Evolutionary conservation across 2,888 invertebrate genomes (phyloP), one percentile per base, ranked within the genome.

Genomic region (Cistogaster globosa): DNA sequence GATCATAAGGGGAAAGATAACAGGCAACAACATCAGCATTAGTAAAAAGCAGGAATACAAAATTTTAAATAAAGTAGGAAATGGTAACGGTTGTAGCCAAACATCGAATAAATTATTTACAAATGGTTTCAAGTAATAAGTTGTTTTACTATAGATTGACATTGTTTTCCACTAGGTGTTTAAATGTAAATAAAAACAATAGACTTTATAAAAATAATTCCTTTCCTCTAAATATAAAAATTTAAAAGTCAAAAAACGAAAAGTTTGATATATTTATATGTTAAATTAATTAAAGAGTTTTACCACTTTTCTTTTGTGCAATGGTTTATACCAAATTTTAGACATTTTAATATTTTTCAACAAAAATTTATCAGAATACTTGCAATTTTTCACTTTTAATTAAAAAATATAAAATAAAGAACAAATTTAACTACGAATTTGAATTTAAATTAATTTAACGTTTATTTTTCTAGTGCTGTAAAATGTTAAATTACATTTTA

Each of bases 271-370:
- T 4, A 11, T 38, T 7, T 1, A 1, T 45, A 45, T 11, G 2
- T n/a, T 12, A 48, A 6, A 48, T n/a, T n/a, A 14, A 4, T 6
- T 6, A 48, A 48, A n/a, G n/a, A 26, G 7, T 9, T 6, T 87
- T 86, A 91, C 91, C 42, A 88, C 26, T 89, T 90, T 91, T n/a
- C 91, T 89, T 83, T 89, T 89, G 79, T 91, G 91, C 60, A 89
- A 57, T 5, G 91, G 87, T 67, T 90, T 91, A 22, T 89, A 88
- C 91, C 91, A 91, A 60, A 88, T 88, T 83, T 90, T 89, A 7
- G 63, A 85, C 82, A 85, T 82, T 53, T 65, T 1, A n/a, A 51
- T 48, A 53, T 45, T 14, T 1, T 53, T 2, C 20, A 6, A n/a
- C 32, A 42, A n/a, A 18, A 42, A 26, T 42, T 42, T 42, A 12